Evolutionary conservation across 1,140 invertebrate species (phyloP).

Genomic region (Planococcus citri): DNA sequence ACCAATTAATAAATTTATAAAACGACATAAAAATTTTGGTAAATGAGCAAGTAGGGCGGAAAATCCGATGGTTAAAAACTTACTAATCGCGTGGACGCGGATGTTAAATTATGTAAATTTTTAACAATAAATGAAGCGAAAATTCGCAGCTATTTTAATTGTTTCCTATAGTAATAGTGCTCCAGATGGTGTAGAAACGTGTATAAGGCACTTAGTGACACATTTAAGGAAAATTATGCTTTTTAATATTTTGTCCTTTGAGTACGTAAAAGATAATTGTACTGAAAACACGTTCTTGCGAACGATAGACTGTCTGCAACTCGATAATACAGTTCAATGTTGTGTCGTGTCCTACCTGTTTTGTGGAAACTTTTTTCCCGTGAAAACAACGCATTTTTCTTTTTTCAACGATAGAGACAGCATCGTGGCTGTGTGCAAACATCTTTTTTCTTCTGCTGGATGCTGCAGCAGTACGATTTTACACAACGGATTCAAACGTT

Average conservation of each 20-base stretch:
- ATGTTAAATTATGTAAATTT: neutral
- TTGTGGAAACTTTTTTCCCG: slow-evolving; percentile 70
- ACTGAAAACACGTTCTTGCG: neutral
- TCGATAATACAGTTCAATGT: neutral
- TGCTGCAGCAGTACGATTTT: slow-evolving; percentile 76
- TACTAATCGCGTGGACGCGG: neutral
- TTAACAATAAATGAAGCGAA: neutral
- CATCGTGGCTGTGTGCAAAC: slow-evolving; percentile 79
- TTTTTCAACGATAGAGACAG: slow-evolving; percentile 55
- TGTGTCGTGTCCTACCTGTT: slow-evolving; percentile 33
- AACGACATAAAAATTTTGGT: neutral
- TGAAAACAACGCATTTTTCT: slow-evolving; percentile 61
- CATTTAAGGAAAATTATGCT: neutral
- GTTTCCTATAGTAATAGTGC: neutral
- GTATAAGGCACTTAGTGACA: neutral
- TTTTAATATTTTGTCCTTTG: neutral
- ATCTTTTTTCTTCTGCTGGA: slow-evolving; percentile 81
- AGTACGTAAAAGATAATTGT: neutral
- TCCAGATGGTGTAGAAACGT: neutral
- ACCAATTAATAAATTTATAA: neutral
- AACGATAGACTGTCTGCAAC: neutral
- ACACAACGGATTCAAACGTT: slow-evolving; percentile 50
- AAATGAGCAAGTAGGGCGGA: neutral
- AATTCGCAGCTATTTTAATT: neutral
- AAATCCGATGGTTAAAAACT: neutral